These are phyloP conservation scores for Macaria notata DNA, from an alignment of 2,888 invertebrate genomes.

Conservation along the genomic window DNA sequence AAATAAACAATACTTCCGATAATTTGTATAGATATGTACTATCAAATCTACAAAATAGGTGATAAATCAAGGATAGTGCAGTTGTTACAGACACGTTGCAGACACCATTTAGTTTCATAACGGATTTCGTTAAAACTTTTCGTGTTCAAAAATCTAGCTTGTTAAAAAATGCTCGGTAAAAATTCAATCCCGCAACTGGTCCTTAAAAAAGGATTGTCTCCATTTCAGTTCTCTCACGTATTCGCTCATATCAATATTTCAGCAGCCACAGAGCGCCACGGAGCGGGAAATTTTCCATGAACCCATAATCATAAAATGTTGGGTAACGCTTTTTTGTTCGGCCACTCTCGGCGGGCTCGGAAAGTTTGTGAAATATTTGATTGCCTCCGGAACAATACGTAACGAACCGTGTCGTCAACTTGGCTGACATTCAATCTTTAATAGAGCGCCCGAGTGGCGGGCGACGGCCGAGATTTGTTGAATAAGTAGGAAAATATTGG, in stretches of 20 bases:
- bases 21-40: no score
- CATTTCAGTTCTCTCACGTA: slow-evolving; percentile 7
- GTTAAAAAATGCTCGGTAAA: no score
- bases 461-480: no score
- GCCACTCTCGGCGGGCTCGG: slow-evolving; percentile 22
- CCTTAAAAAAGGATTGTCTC: no score
- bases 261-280: slow-evolving; percentile 13
- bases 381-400: slow-evolving; percentile 29
- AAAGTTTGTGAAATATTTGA: slow-evolving; percentile 34
- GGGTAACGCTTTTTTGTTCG: slow-evolving; percentile 27
- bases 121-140: no score
- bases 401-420: slow-evolving; percentile 20
- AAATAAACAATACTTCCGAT: no score
- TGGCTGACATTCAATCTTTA: slow-evolving; percentile 9
- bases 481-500: no score
- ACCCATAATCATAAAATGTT: slow-evolving; percentile 32
- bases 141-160: no score
- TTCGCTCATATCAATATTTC: slow-evolving; percentile 27
- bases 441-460: neutral
- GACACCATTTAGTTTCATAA: neutral
- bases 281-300: slow-evolving; percentile 27
- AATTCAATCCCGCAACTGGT: no score
- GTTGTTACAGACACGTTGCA: slow-evolving; percentile 4
- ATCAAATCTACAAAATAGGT: no score
- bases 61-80: slow-evolving; percentile 11